Conservation (phyloP, 1,140 invertebrate genomes). For the Neodiprion pinetum region DNA sequence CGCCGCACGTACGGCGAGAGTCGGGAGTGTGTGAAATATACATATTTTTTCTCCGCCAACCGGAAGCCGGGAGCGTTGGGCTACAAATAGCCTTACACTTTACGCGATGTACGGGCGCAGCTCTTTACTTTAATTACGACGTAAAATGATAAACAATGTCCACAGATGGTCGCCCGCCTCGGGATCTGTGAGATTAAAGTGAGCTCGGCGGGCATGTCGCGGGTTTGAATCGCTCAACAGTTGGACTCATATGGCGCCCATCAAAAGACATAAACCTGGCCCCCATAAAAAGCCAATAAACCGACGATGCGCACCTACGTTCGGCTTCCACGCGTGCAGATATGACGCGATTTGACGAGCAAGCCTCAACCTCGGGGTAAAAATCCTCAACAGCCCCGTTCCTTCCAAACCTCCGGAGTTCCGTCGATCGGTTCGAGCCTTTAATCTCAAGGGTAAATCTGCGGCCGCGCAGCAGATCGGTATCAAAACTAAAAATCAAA, state of each 20-base stretch:
- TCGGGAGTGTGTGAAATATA: not conserved
- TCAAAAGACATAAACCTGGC: slow-evolving; percentile 43
- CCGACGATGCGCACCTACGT: not conserved
- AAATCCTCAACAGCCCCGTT: not conserved
- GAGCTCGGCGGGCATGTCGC: not conserved
- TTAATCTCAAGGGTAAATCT: not conserved
- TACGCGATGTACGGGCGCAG: slow-evolving; percentile 20
- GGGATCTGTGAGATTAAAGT: slow-evolving; percentile 30
- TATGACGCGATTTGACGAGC: not conserved
- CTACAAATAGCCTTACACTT: slow-evolving; percentile 13
- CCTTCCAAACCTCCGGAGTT: not conserved
- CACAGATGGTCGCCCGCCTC: slow-evolving; percentile 33
- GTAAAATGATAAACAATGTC: slow-evolving; percentile 51
- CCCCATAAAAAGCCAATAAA: slow-evolving; percentile 41
- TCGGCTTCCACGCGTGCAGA: not conserved
- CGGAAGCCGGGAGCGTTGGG: not conserved
- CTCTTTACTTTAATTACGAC: slow-evolving; percentile 54
- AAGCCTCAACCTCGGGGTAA: not conserved
- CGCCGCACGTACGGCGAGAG: not conserved
- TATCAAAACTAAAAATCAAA: slow-evolving; percentile 2
- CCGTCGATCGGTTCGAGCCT: not conserved
- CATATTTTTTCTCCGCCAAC: slow-evolving; percentile 22
- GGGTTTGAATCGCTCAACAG: slow-evolving; percentile 45
- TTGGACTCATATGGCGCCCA: slow-evolving; percentile 47
- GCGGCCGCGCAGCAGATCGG: not conserved